Base-by-base conservation (phyloP, 2,797 vertebrate species). In the Epinephelus awoara region DNA sequence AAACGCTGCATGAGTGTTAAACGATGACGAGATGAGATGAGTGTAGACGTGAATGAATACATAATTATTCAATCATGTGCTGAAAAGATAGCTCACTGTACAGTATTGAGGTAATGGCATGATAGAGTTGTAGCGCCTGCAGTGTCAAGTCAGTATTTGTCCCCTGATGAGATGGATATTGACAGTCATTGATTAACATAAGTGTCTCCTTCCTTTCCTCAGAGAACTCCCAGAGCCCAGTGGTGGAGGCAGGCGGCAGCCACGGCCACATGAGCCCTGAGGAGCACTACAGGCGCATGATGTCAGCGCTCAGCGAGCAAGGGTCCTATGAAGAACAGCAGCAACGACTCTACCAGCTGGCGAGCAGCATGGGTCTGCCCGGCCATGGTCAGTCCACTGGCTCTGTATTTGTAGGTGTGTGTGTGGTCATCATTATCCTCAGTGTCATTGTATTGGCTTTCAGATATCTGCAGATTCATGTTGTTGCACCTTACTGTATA, bases 211-310 rank as follows among this genome's bases (percentile, higher is more conserved):
- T 77, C 38, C 51, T 75, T 34, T 77, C 75, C 47, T 14, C 94
- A 99, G 98, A 98, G 90, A 96, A 94, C 90, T 96, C 96, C 21
- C 96, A 96, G 88, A 96, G 97, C 34, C 96, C 97, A 14, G 85
- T 93, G 80, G 94, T 97, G 70, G 97, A 98, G 84, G 96, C 96
- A 12, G 95, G 96, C 83, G 72, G 89, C 76, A 91, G 92, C 81
- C 93, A 92, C 88, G 91, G 96, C 84, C 96, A 96, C 93, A 99
- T 99, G 97, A 98, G 97, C 94, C 98, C 97, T 0, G 98, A 99
- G 93, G 98, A 99, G 89, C 98, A 99, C 92, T 99, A 99, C 89
- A 96, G 97, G 77, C 95, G 97, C 82, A 97, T 99, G 93, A 96
- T 99, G 96, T 97, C 97, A 0, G 97, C 97, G 0, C 96, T 99